Evolutionary conservation across 2,888 invertebrate genomes (phyloP), one percentile per base, ranked within the genome.

Genomic region (Apodemia hepburni): DNA sequence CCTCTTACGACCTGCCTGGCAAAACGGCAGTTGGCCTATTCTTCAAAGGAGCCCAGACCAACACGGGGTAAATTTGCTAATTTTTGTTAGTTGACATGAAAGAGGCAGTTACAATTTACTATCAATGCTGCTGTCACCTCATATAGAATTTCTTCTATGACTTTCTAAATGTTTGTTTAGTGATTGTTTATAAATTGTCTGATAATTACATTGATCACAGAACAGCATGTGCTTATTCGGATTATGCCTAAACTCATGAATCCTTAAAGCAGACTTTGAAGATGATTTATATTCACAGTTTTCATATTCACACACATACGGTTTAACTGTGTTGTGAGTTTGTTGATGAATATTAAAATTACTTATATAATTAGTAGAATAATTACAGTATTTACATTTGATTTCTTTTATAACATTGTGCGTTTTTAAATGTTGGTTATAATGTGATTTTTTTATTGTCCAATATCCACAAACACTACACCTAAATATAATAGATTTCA

Each of bases 191-290:
- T 83, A 83, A 1, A 81, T 74, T 27, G 83, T 83, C 45, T 70
- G 75, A 61, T 82, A 83, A 61, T 69, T 74, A 64, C 83, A 83
- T 67, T 77, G 76, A 66, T 82, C 83, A 74, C 83, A 83, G 58
- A 74, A 78, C 9, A 78, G 38, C 68, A 75, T 71, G 63, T 80
- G 73, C n/a, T 69, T 67, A 3, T 71, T 67, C 1, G 72, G 76
- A 58, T 73, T 66, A 70, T 83, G 83, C 66, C 74, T 77, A 7
- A 81, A 62, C 49, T 66, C 51, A 65, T 83, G 83, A 63, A 76
- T 80, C n/a, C 65, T 67, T 8, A 83, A 67, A 0, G 74, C 78
- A 3, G 81, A 75, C 60, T 72, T 75, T 0, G 80, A 68, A 15
- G 72, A 51, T 59, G 73, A 68, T 3, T 57, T 61, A 33, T 75